phyloP scores from a whole-genome alignment of 2,888 invertebrate genomes.

The Chloroclystis v-ata region DNA sequence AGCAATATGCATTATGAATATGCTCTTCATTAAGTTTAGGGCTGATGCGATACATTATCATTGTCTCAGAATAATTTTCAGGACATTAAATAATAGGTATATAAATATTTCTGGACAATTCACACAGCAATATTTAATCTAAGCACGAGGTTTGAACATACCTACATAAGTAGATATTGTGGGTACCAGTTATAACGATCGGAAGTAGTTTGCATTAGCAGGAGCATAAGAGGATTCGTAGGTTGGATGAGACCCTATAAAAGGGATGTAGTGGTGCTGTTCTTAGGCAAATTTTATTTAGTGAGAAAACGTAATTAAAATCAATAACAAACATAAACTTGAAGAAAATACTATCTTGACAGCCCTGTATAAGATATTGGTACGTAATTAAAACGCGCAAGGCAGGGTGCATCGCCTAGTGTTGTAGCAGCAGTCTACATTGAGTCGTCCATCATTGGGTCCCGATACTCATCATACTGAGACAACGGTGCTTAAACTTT shows the following conservation, averaged over 20 bases:
- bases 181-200: no score
- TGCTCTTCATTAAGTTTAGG: conserved; percentile 12
- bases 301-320: no score
- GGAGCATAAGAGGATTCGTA: no score
- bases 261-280: no score
- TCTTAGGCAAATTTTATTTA: no score
- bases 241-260: no score
- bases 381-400: conserved; percentile 6
- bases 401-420: conserved; percentile 39
- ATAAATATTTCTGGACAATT: no score
- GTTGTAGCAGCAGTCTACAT: conserved; percentile 44
- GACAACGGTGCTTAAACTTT: conserved; percentile 18
- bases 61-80: no score
- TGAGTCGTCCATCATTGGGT: conserved; percentile 59
- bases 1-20: conserved; percentile 19
- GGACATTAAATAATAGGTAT: not conserved
- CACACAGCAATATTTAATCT: no score
- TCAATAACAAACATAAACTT: not conserved
- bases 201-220: no score
- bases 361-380: not conserved
- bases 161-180: no score
- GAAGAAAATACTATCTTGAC: not conserved
- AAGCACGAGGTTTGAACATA: no score
- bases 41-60: not conserved
- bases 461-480: conserved; percentile 14